A percentile compares a stretch with the other conserved stretches of the same genome.
These are phyloP conservation scores for Caenorhabditis japonica DNA, from an alignment of 2,888 invertebrate genomes.

Conservation along the genomic window DNA sequence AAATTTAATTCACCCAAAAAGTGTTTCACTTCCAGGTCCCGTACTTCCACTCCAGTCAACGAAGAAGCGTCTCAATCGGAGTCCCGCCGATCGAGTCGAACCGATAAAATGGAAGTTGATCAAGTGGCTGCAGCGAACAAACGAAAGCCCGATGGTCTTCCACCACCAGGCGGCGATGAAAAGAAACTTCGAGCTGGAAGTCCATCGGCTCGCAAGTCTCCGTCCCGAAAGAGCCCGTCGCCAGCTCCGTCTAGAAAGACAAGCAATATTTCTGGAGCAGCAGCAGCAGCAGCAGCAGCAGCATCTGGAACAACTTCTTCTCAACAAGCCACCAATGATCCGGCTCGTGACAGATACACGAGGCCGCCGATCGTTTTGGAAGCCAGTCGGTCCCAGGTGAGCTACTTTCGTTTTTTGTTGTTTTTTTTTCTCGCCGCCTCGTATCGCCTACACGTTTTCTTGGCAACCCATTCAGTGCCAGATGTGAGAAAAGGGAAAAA, in stretches of 20 bases:
- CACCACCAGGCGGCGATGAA: constrained; percentile 59
- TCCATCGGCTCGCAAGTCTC: constrained; percentile 49
- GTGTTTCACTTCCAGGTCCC: constrained; percentile 54
- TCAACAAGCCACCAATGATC: constrained; percentile 14
- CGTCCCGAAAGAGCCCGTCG: constrained; percentile 41
- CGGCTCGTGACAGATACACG: constrained; percentile 63
- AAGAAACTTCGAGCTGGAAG: constrained; percentile 61
- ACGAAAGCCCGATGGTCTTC: constrained; percentile 59
- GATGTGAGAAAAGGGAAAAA: constrained; percentile 27
- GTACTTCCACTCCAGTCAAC: constrained; percentile 73
- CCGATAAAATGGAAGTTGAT: constrained; percentile 65
- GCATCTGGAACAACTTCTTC: constrained; percentile 17
- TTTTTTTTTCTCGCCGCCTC: constrained; percentile 19
- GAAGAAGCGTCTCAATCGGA: constrained; percentile 66
- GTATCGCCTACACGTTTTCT: constrained; percentile 28
- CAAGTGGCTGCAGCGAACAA: constrained; percentile 44
- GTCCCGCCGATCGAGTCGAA: constrained; percentile 51
- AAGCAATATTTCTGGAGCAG: constrained; percentile 13
- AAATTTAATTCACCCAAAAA: no score
- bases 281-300: constrained; percentile 16
- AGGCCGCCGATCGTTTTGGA: constrained; percentile 73
- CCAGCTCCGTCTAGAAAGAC: constrained; percentile 48
- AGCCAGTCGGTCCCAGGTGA: constrained; percentile 72
- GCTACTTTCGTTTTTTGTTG: constrained; percentile 8
- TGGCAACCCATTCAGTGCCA: constrained; percentile 49